Base-by-base conservation (phyloP, 2,888 invertebrate genomes). In the Andrena minutula region DNA sequence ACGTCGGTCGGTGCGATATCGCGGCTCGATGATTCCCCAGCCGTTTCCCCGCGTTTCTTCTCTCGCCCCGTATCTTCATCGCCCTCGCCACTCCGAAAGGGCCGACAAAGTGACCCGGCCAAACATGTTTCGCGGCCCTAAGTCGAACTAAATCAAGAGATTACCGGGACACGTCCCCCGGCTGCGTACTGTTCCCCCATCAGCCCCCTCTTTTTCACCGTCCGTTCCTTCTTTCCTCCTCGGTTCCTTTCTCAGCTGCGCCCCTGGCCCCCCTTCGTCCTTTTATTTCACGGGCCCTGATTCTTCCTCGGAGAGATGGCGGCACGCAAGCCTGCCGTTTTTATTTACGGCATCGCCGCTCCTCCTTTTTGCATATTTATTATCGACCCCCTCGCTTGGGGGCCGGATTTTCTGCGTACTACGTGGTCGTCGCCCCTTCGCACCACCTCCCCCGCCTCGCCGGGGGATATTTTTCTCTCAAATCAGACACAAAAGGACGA, bases 71-170 rank as follows among this genome's bases (percentile, higher is more conserved):
- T 72, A 77, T 74, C 78, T 73, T 64, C 70, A 23, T 76, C 76
- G 68, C 75, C 32, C 65, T 51, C 63, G 51, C 20, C n/a, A 28
- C 63, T 12, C n/a, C 49, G 41, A 63, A 65, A 75, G 58, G 61
- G 60, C 72, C 78, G 80, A 79, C 87, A 70, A 81, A 80, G 78
- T 79, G 68, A 72, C 51, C 74, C 28, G 53, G 56, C 28, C 32
- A 75, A 75, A 74, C 73, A 65, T 73, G 77, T 76, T 20, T 56
- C 60, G 6, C 30, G n/a, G 64, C 32, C 60, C 81, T 88, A 84
- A 86, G 83, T 86, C 85, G 80, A 89, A 87, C 88, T 88, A 89
- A 89, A 89, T 89, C 87, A 88, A 87, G 85, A 88, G 87, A 90
- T 89, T 89, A 88, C 84, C 72, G 53, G 68, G 72, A 84, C 82